Evolutionary conservation across 2,888 invertebrate genomes (phyloP).

Genomic region (Dasypogon diadema): DNA sequence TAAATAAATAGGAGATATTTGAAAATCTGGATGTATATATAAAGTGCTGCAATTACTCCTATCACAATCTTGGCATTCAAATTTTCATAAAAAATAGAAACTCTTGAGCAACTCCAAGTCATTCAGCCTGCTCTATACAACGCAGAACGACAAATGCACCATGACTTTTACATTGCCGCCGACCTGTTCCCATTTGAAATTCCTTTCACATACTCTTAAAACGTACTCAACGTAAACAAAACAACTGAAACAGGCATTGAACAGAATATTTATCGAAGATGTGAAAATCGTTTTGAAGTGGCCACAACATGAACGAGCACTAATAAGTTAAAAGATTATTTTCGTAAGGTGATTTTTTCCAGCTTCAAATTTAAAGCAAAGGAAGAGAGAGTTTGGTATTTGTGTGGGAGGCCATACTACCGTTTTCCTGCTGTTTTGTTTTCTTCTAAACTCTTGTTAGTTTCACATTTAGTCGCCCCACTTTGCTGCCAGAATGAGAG

Average conservation of each 20-base stretch:
- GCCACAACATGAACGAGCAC: neutral
- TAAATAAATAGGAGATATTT: too few species aligned
- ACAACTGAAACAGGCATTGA: neutral
- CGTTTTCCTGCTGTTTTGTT: neutral
- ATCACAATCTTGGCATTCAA: too few species aligned
- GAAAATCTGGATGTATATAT: too few species aligned
- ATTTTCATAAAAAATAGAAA: too few species aligned
- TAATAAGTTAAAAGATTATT: neutral
- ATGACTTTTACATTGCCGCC: neutral
- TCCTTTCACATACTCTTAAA: neutral
- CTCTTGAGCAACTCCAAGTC: too few species aligned
- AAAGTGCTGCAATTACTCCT: too few species aligned
- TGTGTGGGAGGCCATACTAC: neutral
- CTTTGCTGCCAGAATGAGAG: neutral
- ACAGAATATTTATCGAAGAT: neutral
- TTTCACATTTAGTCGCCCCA: neutral
- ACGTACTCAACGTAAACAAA: neutral
- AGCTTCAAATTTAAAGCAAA: neutral
- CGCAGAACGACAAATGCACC: too few species aligned
- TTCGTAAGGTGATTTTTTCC: neutral
- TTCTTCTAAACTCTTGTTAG: neutral
- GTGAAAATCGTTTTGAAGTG: neutral
- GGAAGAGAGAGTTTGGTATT: neutral
- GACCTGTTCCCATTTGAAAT: neutral
- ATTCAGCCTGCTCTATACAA: too few species aligned